Evolutionary conservation across 2,797 vertebrate genomes (phyloP).

Genomic region (Enteromius radiatus): DNA sequence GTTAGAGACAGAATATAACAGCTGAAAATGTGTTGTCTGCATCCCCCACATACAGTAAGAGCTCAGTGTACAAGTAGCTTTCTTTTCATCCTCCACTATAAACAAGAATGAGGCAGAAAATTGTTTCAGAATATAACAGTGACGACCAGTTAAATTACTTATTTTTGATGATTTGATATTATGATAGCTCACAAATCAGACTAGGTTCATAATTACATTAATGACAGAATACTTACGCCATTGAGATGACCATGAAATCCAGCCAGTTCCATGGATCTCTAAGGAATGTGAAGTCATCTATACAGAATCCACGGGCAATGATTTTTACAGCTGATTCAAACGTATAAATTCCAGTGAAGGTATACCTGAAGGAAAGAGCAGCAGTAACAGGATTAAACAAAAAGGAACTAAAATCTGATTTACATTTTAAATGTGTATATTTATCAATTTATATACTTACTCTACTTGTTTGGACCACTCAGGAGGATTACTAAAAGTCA

Average conservation of each 20-base stretch:
- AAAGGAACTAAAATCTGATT: not conserved
- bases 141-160: not conserved
- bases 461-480: slow-evolving; percentile 99
- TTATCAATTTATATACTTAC: slow-evolving; percentile 80
- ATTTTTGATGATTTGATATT: not conserved
- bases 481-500: slow-evolving; percentile 99
- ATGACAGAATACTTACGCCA: slow-evolving; percentile 90
- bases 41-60: slow-evolving; percentile 22
- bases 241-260: slow-evolving; percentile 99
- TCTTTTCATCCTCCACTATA: not conserved
- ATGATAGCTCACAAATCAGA: not conserved
- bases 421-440: not conserved
- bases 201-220: not conserved
- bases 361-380: slow-evolving; percentile 84
- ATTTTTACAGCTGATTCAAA: slow-evolving; percentile 99
- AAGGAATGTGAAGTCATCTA: slow-evolving; percentile 98
- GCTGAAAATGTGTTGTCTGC: not conserved
- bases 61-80: not conserved
- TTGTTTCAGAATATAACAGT: not conserved
- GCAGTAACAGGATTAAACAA: not conserved
- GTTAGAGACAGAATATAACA: slow-evolving; percentile 36
- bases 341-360: slow-evolving; percentile 99
- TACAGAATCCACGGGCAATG: slow-evolving; percentile 98
- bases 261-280: slow-evolving; percentile 99
- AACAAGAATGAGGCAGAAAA: not conserved